Evolutionary conservation across 1,140 invertebrate species (phyloP).

Genomic region (Octopus bimaculoides): DNA sequence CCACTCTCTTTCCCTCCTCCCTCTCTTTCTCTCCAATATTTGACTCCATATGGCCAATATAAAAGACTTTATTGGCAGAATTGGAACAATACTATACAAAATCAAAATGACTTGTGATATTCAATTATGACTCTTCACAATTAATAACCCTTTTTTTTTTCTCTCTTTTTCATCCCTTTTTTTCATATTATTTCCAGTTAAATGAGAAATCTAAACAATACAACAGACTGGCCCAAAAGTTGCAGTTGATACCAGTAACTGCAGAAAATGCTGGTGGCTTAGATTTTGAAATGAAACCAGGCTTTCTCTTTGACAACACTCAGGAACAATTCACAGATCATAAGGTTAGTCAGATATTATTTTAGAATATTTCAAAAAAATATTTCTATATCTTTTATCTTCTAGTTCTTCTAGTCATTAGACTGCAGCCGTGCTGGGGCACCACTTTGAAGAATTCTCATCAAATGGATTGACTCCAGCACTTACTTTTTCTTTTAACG

Average conservation of each 20-base stretch:
- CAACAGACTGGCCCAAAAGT: conserved; percentile 35
- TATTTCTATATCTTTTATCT: not conserved
- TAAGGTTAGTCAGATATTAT: not conserved
- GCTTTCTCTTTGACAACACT: not conserved
- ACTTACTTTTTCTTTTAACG: not conserved
- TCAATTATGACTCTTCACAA: too few species aligned
- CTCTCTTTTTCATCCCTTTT: not conserved
- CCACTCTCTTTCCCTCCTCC: too few species aligned
- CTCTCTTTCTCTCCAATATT: too few species aligned
- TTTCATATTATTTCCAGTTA: conserved; percentile 25
- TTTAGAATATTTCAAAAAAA: not conserved
- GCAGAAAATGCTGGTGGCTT: conserved; percentile 42
- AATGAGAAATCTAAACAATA: conserved; percentile 35
- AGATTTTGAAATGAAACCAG: conserved; percentile 39
- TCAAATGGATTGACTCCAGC: not conserved
- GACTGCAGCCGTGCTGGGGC: not conserved
- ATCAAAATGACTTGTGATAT: too few species aligned
- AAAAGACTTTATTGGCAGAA: too few species aligned
- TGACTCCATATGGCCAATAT: too few species aligned
- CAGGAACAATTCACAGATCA: not conserved
- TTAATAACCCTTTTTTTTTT: not conserved
- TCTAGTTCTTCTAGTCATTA: not conserved
- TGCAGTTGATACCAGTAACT: conserved; percentile 40
- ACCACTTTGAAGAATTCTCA: not conserved
- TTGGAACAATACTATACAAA: too few species aligned